phyloP scores from a whole-genome alignment of 2,888 invertebrate species.

The Spodoptera exigua region DNA sequence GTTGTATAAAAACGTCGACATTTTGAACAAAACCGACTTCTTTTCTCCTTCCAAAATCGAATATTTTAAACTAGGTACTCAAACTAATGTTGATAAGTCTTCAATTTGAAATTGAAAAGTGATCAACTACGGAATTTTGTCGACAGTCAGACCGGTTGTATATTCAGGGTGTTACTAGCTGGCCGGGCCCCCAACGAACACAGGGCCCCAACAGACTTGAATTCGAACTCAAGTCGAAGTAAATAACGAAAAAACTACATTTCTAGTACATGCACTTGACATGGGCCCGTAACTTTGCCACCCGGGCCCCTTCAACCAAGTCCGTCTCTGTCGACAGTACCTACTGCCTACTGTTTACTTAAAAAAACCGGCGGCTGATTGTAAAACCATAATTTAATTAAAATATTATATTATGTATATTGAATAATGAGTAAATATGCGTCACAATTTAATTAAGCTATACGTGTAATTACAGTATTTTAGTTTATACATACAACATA shows the following conservation, averaged over 20 bases:
- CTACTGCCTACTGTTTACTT: background rate
- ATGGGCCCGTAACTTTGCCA: too few species aligned
- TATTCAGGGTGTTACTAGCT: too few species aligned
- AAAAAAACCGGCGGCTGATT: constrained; percentile 35
- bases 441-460: constrained; percentile 53
- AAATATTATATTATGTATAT: constrained; percentile 26
- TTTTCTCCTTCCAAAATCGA: constrained; percentile 13
- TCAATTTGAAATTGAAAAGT: too few species aligned
- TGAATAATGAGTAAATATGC: constrained; percentile 22
- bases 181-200: too few species aligned
- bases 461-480: constrained; percentile 58
- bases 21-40: constrained; percentile 19
- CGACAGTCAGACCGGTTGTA: too few species aligned
- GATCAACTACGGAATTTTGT: too few species aligned
- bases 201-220: too few species aligned
- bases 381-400: constrained; percentile 34
- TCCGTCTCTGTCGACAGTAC: too few species aligned
- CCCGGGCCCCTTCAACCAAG: too few species aligned
- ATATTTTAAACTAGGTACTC: background rate
- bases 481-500: constrained; percentile 39
- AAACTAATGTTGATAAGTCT: background rate
- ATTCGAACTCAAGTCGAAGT: too few species aligned
- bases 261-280: too few species aligned
- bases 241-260: too few species aligned
- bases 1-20: constrained; percentile 46